A percentile compares a stretch with the other conserved stretches of the same genome.
These are phyloP conservation scores for Sesia apiformis DNA, from an alignment of 2,888 invertebrate species.

Conservation along the genomic window DNA sequence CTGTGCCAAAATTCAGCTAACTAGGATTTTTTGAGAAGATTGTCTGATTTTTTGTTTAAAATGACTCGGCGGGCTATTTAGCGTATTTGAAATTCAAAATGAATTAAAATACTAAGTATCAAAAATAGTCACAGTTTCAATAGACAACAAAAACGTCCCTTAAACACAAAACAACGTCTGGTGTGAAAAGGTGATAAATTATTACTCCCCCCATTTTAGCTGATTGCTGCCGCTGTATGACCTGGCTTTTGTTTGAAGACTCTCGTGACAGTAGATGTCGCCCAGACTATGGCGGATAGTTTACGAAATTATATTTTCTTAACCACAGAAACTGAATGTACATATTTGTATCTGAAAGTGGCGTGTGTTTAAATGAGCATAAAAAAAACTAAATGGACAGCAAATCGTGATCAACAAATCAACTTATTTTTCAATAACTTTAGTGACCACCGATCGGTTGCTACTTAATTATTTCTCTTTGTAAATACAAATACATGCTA, in stretches of 20 bases:
- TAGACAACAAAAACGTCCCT: constrained; percentile 5
- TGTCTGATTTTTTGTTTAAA: neutral
- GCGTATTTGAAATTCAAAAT: neutral
- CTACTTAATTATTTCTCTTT: too few relatives aligned
- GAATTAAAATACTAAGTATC: neutral
- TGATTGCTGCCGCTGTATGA: constrained; percentile 35
- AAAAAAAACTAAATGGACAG: too few relatives aligned
- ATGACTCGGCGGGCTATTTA: too few relatives aligned
- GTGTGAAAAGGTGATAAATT: constrained; percentile 25
- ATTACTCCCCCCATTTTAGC: constrained; percentile 34
- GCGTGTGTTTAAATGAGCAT: too few relatives aligned
- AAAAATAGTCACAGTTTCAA: neutral
- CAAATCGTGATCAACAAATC: too few relatives aligned
- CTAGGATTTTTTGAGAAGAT: neutral
- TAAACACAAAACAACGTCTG: constrained; percentile 14
- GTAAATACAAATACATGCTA: too few relatives aligned
- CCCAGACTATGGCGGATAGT: neutral
- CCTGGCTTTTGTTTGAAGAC: constrained; percentile 24
- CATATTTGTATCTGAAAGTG: too few relatives aligned
- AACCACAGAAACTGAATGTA: neutral
- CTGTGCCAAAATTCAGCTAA: neutral
- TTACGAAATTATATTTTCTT: neutral
- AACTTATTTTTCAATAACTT: too few relatives aligned
- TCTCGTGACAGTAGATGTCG: neutral
- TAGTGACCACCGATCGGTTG: too few relatives aligned